Conservation (phyloP, 2,797 vertebrate species). For the Furcifer pardalis region DNA sequence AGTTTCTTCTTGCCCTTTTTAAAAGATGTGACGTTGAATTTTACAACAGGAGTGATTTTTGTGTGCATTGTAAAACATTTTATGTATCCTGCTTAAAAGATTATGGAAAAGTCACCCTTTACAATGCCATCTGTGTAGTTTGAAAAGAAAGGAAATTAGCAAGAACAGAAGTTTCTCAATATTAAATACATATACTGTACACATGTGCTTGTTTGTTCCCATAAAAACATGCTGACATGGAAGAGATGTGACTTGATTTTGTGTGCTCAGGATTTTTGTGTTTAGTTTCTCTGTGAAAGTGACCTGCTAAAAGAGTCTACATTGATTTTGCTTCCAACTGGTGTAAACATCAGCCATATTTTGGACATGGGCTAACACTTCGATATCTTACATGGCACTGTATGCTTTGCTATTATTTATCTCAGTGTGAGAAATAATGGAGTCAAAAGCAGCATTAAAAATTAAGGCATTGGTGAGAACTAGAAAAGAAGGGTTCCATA, state of each 20-base stretch:
- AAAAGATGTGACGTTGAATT: conserved; percentile 30
- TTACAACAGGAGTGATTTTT: conserved; percentile 15
- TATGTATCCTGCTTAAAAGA: conserved; percentile 22
- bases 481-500: conserved; percentile 30
- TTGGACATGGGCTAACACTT: conserved; percentile 30
- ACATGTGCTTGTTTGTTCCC: conserved; percentile 1
- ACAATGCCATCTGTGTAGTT: neutral
- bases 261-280: neutral
- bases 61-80: conserved; percentile 1
- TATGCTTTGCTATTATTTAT: conserved; percentile 9
- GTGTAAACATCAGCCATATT: conserved; percentile 39
- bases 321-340: conserved; percentile 34
- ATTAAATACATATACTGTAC: neutral
- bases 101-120: neutral
- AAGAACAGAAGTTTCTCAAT: neutral
- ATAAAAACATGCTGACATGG: conserved; percentile 32
- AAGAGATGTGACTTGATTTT: neutral
- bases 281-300: conserved; percentile 21
- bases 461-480: conserved; percentile 10
- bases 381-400: conserved; percentile 13
- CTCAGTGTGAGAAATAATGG: conserved; percentile 31
- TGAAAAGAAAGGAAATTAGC: conserved; percentile 5
- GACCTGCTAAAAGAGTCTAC: conserved; percentile 18
- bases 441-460: conserved; percentile 25
- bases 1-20: neutral